These are phyloP conservation scores for Xiphophorus maculatus DNA, from an alignment of 2,113 vertebrate species.

Conservation along the genomic window DNA sequence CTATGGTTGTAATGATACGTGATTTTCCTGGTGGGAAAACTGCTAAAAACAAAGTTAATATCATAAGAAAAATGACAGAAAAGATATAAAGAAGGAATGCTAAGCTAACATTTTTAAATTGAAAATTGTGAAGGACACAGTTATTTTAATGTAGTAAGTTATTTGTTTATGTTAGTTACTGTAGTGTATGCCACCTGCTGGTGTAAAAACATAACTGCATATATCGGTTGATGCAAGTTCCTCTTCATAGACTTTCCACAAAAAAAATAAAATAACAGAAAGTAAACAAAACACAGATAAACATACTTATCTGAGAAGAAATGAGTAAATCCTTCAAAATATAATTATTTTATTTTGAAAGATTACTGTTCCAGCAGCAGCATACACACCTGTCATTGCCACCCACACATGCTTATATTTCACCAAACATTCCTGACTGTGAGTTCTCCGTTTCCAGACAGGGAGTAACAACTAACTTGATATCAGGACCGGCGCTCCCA, in stretches of 20 bases:
- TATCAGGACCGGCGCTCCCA: slow-evolving; percentile 49
- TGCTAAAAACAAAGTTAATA: too few relatives aligned
- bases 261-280: background rate
- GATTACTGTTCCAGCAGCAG: background rate
- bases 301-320: background rate
- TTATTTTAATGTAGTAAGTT: too few relatives aligned
- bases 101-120: too few relatives aligned
- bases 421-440: slow-evolving; percentile 17
- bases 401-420: slow-evolving; percentile 30
- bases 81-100: too few relatives aligned
- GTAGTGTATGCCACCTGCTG: too few relatives aligned
- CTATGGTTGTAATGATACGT: too few relatives aligned
- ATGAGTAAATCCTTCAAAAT: background rate
- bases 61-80: too few relatives aligned
- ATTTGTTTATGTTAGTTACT: too few relatives aligned
- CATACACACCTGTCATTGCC: slow-evolving; percentile 6
- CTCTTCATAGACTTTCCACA: background rate
- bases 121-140: too few relatives aligned
- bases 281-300: background rate
- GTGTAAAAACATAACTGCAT: too few relatives aligned
- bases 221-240: too few relatives aligned
- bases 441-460: slow-evolving; percentile 42
- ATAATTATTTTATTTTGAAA: background rate
- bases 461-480: slow-evolving; percentile 51
- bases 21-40: too few relatives aligned